Evolutionary conservation across 2,113 vertebrate species (phyloP).

Genomic region (Pollachius pollachius): DNA sequence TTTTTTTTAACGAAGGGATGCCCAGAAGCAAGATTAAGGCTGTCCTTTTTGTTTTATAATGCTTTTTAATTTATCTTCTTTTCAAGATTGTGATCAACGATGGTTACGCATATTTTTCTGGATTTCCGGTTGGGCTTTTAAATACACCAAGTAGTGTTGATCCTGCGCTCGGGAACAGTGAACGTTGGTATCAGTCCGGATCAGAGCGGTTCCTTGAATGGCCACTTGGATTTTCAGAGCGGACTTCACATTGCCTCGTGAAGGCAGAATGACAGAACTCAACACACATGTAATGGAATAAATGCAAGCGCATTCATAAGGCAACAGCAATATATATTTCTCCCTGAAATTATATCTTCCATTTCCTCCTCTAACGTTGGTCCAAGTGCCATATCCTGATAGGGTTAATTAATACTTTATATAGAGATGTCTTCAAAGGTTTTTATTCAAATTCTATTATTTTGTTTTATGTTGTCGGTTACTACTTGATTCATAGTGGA

Average conservation of each 20-base stretch:
- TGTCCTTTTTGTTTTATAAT: slow-evolving; percentile 28
- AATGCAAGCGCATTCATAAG: slow-evolving; percentile 31
- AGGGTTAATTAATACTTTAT: slow-evolving; percentile 11
- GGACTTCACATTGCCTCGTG: not conserved
- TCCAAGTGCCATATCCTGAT: slow-evolving; percentile 26
- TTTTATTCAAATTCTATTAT: not conserved
- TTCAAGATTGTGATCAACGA: slow-evolving; percentile 37
- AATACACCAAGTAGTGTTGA: not conserved
- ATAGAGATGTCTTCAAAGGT: slow-evolving; percentile 28
- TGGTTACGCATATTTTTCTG: slow-evolving; percentile 37
- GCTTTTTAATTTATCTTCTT: slow-evolving; percentile 42
- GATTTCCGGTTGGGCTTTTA: slow-evolving; percentile 45
- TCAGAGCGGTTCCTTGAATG: too few relatives aligned
- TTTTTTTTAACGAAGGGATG: slow-evolving; percentile 29
- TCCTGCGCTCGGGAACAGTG: too few relatives aligned
- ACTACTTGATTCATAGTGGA: slow-evolving; percentile 13
- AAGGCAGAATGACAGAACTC: not conserved
- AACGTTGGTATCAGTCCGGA: too few relatives aligned
- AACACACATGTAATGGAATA: not conserved
- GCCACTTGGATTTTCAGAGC: too few relatives aligned
- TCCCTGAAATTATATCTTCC: not conserved
- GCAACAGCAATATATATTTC: not conserved
- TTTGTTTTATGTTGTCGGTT: slow-evolving; percentile 14
- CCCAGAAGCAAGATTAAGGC: slow-evolving; percentile 38
- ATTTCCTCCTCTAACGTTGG: not conserved